Conservation (phyloP, 1,140 invertebrate species). For the Conus betulinus region DNA sequence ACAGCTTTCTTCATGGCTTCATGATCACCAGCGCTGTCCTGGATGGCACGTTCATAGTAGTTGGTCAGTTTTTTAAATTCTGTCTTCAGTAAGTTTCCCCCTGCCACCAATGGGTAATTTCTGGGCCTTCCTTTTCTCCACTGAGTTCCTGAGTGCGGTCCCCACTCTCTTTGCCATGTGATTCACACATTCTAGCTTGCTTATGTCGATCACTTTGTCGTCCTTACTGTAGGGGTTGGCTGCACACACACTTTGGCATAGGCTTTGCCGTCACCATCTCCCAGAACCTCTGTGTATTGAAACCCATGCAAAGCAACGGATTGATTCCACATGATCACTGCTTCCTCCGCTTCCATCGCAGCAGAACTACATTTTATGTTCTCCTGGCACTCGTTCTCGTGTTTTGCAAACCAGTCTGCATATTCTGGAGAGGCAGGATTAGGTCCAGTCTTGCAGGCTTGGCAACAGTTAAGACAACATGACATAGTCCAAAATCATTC, state of each 20-base stretch:
- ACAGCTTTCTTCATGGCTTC: conserved; percentile 18
- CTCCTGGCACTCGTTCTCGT: conserved; percentile 1
- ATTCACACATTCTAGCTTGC: conserved; percentile 36
- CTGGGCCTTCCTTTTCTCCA: conserved; percentile 15
- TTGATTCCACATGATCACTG: conserved; percentile 11
- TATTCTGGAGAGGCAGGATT: neutral
- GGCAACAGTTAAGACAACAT: conserved; percentile 2
- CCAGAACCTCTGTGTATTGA: conserved; percentile 28
- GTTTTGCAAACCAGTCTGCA: conserved; percentile 11
- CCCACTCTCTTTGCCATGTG: conserved; percentile 35
- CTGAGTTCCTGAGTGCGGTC: conserved; percentile 20
- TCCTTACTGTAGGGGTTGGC: neutral
- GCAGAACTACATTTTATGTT: neutral
- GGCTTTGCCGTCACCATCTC: conserved; percentile 30
- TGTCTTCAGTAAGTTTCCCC: conserved; percentile 27
- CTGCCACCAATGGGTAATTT: conserved; percentile 18
- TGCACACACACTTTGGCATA: neutral
- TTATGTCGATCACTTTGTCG: neutral
- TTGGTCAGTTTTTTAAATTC: conserved; percentile 12
- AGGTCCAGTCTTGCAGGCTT: too few relatives aligned
- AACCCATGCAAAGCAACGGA: conserved; percentile 12
- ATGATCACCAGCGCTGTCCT: conserved; percentile 30
- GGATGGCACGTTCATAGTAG: conserved; percentile 36
- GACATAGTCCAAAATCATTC: neutral
- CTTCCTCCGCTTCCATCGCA: conserved; percentile 16